Evolutionary conservation across 1,140 invertebrate genomes (phyloP), one percentile per base, ranked within the genome.

Genomic region (Maconellicoccus hirsutus): DNA sequence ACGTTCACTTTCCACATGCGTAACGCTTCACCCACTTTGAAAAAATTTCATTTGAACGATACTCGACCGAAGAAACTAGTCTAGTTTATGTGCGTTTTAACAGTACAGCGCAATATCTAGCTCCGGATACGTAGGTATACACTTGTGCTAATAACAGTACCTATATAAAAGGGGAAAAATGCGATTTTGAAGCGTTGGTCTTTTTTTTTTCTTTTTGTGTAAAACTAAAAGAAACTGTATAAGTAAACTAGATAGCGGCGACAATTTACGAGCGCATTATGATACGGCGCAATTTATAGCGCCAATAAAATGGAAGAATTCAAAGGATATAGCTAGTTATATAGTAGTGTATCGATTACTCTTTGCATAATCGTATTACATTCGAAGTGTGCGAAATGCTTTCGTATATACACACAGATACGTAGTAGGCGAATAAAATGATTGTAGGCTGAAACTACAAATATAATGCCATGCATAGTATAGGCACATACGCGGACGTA

Each of bases 281-380:
- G 21, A 59, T 59, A 22, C 21, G 16, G 52, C 52, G 29, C 29
- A 33, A 33, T 33, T 59, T 59, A 59, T 59, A 22, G 52, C 52
- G 52, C 21, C 21, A 59, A 59, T 59, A 59, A 59, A 59, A 22
- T 59, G 21, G 52, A 59, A 59, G 52, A 59, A 59, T 59, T 19
- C 21, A 59, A 59, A 59, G 52, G 52, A 59, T 59, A 22, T n/a
- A 59, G 4, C 52, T 22, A 16, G 16, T 19, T 59, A 59, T 59
- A 59, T 22, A n/a, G 52, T 59, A 59, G 16, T 19, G 16, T 59
- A 59, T 59, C 21, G 52, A 59, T 59, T 59, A 59, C 21, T 19
- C 21, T 59, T 22, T 59, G 52, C 52, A 59, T 59, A 59, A 59
- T 59, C 52, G 52, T 59, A 59, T 59, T 22, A 59, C 52, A 59